Conservation (phyloP, 2,797 vertebrate genomes). For the Enteromius mattozi region DNA sequence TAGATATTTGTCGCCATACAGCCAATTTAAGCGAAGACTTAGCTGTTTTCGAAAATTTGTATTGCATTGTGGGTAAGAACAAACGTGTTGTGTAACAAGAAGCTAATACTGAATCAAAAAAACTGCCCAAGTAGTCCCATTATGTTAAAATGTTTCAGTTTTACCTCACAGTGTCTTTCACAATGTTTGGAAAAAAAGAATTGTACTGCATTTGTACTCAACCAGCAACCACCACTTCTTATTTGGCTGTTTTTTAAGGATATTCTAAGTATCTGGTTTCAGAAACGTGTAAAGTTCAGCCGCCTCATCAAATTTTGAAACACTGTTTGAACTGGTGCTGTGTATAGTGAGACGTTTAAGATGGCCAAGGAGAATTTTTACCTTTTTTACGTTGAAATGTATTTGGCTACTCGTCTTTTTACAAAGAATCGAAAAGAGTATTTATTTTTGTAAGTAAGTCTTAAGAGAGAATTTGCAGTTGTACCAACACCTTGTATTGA, state of each 20-base stretch:
- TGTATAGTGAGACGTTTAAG: constrained; percentile 31
- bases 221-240: background rate
- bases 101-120: background rate
- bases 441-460: constrained; percentile 61
- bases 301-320: constrained; percentile 37
- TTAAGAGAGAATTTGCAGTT: constrained; percentile 29
- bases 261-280: constrained; percentile 24
- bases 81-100: constrained; percentile 8
- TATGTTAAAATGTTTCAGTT: background rate
- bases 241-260: background rate
- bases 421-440: constrained; percentile 55
- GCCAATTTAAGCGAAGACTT: background rate
- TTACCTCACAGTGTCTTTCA: background rate
- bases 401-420: constrained; percentile 52
- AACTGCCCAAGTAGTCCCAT: background rate
- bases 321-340: constrained; percentile 54
- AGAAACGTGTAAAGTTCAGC: constrained; percentile 25
- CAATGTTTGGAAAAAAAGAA: no score
- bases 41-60: background rate
- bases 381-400: constrained; percentile 39
- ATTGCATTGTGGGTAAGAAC: constrained; percentile 36
- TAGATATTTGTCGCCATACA: background rate
- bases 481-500: constrained; percentile 37
- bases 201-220: background rate
- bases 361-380: constrained; percentile 12